Evolutionary conservation across 2,113 vertebrate species (phyloP).

Genomic region (Vulpes ferrilata): DNA sequence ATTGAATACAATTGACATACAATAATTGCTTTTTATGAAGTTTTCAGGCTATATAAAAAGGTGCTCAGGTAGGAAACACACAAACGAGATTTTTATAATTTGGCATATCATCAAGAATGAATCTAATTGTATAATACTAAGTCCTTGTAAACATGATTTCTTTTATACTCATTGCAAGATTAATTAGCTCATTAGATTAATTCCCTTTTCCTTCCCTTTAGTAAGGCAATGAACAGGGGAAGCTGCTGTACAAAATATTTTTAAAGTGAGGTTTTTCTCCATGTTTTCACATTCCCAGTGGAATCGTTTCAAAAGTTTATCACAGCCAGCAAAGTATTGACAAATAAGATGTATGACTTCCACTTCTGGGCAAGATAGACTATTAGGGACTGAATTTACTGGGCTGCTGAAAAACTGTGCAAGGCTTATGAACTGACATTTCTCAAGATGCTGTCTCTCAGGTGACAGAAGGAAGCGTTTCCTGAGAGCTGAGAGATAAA

Average conservation of each 20-base stretch:
- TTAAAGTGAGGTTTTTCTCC: background rate
- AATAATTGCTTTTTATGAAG: background rate
- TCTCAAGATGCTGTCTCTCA: background rate
- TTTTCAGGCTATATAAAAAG: background rate
- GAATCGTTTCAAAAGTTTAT: background rate
- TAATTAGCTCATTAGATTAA: background rate
- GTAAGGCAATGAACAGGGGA: background rate
- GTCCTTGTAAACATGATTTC: background rate
- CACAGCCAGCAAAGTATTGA: background rate
- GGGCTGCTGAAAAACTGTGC: background rate
- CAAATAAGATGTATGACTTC: background rate
- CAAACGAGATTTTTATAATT: background rate
- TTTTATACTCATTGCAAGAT: background rate
- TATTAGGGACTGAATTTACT: background rate
- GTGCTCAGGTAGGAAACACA: background rate
- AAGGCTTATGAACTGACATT: background rate
- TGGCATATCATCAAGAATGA: background rate
- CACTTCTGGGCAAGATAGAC: background rate
- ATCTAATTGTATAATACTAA: background rate
- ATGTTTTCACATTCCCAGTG: background rate
- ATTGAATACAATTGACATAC: background rate
- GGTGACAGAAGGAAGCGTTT: background rate
- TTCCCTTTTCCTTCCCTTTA: background rate
- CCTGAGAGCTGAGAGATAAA: background rate
- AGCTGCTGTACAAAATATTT: background rate